phyloP scores from a whole-genome alignment of 1,140 invertebrate species.

The Brachionus sp. region DNA sequence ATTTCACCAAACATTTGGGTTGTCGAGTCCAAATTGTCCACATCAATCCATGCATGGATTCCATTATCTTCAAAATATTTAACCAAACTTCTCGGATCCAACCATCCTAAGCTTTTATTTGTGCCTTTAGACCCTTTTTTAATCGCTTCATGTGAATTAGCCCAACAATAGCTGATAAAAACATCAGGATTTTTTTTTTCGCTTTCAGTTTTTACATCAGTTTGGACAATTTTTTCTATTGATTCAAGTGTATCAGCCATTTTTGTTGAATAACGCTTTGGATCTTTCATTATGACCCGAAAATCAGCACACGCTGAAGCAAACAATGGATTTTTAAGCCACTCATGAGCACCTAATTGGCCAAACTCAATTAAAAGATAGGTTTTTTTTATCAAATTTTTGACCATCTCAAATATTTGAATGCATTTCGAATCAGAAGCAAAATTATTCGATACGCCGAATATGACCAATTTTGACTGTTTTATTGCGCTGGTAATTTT shows the following conservation, averaged over 20 bases:
- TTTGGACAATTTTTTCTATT: constrained; percentile 45
- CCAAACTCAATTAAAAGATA: constrained; percentile 39
- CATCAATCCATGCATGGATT: constrained; percentile 55
- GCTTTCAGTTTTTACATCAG: not conserved
- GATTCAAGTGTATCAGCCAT: constrained; percentile 50
- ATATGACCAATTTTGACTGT: not conserved
- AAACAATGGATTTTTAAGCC: constrained; percentile 33
- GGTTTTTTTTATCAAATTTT: constrained; percentile 3
- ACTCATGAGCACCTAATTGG: not conserved
- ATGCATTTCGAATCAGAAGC: not conserved
- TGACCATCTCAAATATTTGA: constrained; percentile 13
- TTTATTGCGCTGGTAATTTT: not conserved
- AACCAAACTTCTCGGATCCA: constrained; percentile 54
- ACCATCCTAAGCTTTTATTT: constrained; percentile 47
- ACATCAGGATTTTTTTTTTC: constrained; percentile 46
- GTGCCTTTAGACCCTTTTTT: constrained; percentile 48
- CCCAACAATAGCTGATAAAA: constrained; percentile 57
- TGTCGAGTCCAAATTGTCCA: not conserved
- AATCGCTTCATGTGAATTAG: constrained; percentile 53
- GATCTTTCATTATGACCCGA: constrained; percentile 54
- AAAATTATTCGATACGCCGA: constrained; percentile 36
- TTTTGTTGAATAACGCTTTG: constrained; percentile 50
- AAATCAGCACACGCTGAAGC: constrained; percentile 47
- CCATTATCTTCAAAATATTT: constrained; percentile 51
- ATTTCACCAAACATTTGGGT: not conserved